phyloP scores from a whole-genome alignment of 2,113 vertebrate species.

The Benitochromis conjunctus region DNA sequence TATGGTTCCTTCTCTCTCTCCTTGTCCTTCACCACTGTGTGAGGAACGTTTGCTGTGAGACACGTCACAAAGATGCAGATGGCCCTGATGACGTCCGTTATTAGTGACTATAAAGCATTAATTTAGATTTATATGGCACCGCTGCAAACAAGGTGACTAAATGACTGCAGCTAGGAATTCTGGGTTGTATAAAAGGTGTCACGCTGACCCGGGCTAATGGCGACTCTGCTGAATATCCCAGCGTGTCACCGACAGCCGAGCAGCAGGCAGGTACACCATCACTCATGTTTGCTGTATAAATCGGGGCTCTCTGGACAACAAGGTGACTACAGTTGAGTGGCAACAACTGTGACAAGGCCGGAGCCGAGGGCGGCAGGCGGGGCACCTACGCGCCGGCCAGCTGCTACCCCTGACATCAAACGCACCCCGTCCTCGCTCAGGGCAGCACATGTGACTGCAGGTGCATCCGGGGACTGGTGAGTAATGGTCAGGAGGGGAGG shows the following conservation, averaged over 20 bases:
- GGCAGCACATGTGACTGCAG: conserved; percentile 23
- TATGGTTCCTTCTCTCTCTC: neutral
- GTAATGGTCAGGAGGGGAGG: conserved; percentile 14
- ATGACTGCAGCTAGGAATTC: neutral
- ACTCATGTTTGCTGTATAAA: conserved; percentile 3
- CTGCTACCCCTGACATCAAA: conserved; percentile 17
- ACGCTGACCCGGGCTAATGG: neutral
- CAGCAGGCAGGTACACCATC: conserved; percentile 8
- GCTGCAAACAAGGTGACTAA: neutral
- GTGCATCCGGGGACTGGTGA: conserved; percentile 15
- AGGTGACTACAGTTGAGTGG: conserved; percentile 22
- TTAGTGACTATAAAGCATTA: neutral
- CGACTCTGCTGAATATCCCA: neutral
- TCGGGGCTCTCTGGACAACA: neutral
- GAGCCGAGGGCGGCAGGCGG: neutral
- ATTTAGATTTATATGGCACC: neutral
- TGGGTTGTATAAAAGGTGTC: neutral
- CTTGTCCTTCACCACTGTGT: neutral
- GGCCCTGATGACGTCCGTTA: neutral
- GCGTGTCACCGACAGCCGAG: neutral
- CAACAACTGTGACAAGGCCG: neutral
- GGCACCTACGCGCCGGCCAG: neutral
- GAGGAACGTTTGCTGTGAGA: neutral
- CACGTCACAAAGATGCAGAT: neutral
- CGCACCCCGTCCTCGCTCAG: neutral